A percentile compares a stretch with the other conserved stretches of the same genome.
Evolutionary conservation across 2,113 vertebrate species (phyloP).

Genomic region (Pagrus major): DNA sequence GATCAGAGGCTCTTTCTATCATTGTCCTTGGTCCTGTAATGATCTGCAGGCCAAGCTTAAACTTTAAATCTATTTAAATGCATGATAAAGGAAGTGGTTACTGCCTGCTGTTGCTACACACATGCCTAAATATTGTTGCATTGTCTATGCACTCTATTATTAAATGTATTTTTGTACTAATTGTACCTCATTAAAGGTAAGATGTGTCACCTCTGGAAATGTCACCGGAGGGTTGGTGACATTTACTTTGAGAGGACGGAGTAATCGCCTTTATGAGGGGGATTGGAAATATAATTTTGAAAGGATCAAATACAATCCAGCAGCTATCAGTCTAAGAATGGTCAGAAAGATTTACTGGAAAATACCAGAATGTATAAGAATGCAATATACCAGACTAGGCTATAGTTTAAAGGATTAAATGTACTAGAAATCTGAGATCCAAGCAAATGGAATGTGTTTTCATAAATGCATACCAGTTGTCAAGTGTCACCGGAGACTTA

Average conservation of each 20-base stretch:
- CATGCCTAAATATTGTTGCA: no score
- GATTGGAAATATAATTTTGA: background rate
- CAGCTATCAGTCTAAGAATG: background rate
- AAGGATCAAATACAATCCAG: background rate
- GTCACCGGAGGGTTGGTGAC: background rate
- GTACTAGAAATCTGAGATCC: background rate
- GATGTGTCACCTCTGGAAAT: slow-evolving; percentile 1
- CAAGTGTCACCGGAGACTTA: background rate
- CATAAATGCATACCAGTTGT: slow-evolving; percentile 10
- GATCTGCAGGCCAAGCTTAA: no score
- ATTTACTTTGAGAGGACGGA: background rate
- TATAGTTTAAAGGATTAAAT: background rate
- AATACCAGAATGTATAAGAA: background rate
- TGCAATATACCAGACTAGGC: background rate
- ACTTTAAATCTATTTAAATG: no score
- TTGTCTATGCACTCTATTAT: no score
- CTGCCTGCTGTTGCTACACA: no score
- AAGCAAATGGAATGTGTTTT: background rate
- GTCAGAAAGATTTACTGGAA: background rate
- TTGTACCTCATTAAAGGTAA: background rate
- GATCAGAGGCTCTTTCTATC: no score
- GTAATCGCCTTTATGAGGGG: background rate
- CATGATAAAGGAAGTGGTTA: no score
- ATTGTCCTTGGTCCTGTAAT: no score
- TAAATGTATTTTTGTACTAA: no score